These are phyloP conservation scores for Amazona vittata DNA, from an alignment of 2,113 vertebrate species.

Conservation along the genomic window DNA sequence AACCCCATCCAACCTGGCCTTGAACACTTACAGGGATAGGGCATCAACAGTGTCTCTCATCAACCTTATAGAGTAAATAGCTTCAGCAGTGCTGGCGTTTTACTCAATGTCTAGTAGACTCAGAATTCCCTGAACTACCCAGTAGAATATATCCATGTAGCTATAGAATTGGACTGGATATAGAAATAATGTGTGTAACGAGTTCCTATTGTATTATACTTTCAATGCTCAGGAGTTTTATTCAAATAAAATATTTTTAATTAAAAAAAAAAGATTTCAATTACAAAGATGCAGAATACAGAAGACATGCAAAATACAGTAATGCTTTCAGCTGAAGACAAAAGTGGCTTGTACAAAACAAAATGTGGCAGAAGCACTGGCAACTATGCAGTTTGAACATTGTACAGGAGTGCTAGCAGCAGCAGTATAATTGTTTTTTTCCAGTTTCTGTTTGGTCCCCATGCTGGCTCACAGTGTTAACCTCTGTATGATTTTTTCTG, in stretches of 20 bases:
- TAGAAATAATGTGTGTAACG: background rate
- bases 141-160: background rate
- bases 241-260: background rate
- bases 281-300: background rate
- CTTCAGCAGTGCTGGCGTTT: background rate
- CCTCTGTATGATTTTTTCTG: background rate
- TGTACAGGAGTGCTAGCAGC: constrained; percentile 2
- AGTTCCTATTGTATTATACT: background rate
- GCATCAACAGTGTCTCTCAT: background rate
- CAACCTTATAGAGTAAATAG: background rate
- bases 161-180: background rate
- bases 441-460: constrained; percentile 16
- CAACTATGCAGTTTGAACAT: constrained; percentile 43
- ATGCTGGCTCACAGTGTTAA: background rate
- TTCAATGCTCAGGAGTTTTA: background rate
- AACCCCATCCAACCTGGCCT: background rate
- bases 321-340: constrained; percentile 17
- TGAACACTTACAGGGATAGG: background rate
- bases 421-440: constrained; percentile 45
- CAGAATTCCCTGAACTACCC: background rate
- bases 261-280: background rate
- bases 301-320: constrained; percentile 6
- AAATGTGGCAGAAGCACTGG: constrained; percentile 21
- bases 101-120: background rate
- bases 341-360: constrained; percentile 1